Base-by-base conservation (phyloP, 2,888 invertebrate species). In the Ophion obscuratus region DNA sequence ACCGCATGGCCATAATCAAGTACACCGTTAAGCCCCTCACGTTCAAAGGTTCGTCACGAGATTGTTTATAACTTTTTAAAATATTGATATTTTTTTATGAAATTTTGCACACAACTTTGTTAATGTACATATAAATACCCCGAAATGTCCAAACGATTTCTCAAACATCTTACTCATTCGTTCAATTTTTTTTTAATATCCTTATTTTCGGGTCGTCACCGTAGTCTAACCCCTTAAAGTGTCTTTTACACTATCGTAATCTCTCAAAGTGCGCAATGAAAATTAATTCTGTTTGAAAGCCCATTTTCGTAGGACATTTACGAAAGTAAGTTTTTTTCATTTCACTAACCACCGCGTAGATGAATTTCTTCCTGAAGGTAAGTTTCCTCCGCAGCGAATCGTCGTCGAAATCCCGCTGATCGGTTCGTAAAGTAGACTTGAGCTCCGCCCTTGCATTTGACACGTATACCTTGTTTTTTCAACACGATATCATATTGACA, bases 391-490 rank as follows among this genome's bases (percentile, higher is more conserved):
- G 91, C 88, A 36, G 88, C 83, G 85, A 87, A 91, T 87, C 89
- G 90, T 44, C 91, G 89, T 11, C 92, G 89, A 81, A 93, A 91
- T 9, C 92, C 92, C 14, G 91, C 90, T 44, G 91, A 91, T 74
- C 92, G 89, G 85, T 92, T 91, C 40, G 92, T 92, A 87, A 92
- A 92, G 73, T 90, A 90, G 24, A 93, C 92, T 61, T 90, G 89
- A 47, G 91, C 91, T 75, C 91, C 92, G 24, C 92, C 92, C 62
- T 91, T 92, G 88, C 90, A 92, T 84, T 90, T 92, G 6, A 92
- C 77, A 20, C 89, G 89, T 40, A 93, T 86, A 44, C 92, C 92
- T 93, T 85, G 53, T 74, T 71, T n/a, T 27, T 17, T 59, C 44
- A 61, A 27, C 31, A 24, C 10, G 47, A 47, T 14, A 47, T 11